Evolutionary conservation across 2,113 vertebrate species (phyloP).

Genomic region (Mormyrus iriodes): DNA sequence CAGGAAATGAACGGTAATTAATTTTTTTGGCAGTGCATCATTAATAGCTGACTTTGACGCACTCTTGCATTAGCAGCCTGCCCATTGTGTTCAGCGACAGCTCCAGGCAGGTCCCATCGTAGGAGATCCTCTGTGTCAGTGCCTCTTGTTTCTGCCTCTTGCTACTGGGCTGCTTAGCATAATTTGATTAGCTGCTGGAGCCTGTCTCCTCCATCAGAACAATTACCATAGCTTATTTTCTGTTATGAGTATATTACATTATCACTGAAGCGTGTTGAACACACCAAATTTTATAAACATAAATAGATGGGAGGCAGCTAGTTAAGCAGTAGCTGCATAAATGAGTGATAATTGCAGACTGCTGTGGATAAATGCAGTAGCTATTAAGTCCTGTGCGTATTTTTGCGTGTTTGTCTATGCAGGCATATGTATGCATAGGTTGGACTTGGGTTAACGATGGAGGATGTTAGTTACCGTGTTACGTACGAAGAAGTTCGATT

Average conservation of each 20-base stretch:
- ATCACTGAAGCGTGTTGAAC: not conserved
- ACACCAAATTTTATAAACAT: not conserved
- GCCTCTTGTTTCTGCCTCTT: not conserved
- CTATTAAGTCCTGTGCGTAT: not conserved
- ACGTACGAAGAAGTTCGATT: not conserved
- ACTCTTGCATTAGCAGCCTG: not conserved
- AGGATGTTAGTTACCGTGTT: not conserved
- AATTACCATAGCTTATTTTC: not conserved
- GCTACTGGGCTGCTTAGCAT: not conserved
- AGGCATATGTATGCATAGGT: not conserved
- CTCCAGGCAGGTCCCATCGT: not conserved
- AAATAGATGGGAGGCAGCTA: not conserved
- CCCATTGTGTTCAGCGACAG: not conserved
- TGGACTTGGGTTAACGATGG: not conserved
- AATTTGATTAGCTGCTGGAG: not conserved
- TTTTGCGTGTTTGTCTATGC: not conserved
- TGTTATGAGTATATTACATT: not conserved
- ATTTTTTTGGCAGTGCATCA: not conserved
- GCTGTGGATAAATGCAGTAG: not conserved
- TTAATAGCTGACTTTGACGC: not conserved
- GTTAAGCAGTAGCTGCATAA: not conserved
- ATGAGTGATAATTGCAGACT: not conserved
- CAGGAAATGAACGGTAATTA: constrained; percentile 5
- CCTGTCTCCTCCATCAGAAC: not conserved
- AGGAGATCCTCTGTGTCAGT: not conserved